A percentile compares a stretch with the other conserved stretches of the same genome.
phyloP scores from a whole-genome alignment of 2,888 invertebrate species.

The Sialis fuliginosa region DNA sequence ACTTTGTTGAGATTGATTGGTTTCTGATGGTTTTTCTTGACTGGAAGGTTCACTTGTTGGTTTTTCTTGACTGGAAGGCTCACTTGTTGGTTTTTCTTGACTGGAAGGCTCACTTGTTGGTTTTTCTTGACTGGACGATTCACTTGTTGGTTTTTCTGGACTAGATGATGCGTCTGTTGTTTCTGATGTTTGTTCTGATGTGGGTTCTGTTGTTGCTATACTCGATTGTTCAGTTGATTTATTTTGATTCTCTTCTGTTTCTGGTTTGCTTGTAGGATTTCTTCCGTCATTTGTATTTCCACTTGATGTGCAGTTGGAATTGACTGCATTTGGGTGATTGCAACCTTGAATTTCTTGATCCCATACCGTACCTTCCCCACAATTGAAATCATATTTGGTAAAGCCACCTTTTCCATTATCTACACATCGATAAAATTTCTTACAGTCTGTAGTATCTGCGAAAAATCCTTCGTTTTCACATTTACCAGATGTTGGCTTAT shows the following conservation, averaged over 20 bases:
- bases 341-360: constrained; percentile 47
- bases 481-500: not conserved
- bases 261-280: too few species aligned
- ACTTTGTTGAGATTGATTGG: constrained; percentile 2
- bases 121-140: not conserved
- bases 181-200: constrained; percentile 3
- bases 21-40: constrained; percentile 4
- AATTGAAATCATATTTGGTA: constrained; percentile 37
- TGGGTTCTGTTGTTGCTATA: too few species aligned
- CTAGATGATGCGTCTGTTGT: not conserved
- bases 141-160: constrained; percentile 2
- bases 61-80: constrained; percentile 1
- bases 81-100: constrained; percentile 1
- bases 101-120: not conserved
- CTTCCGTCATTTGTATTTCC: too few species aligned
- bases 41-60: not conserved
- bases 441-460: constrained; percentile 18
- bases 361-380: constrained; percentile 53
- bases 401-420: constrained; percentile 11
- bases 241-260: too few species aligned
- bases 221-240: too few species aligned
- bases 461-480: constrained; percentile 18
- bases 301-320: constrained; percentile 15
- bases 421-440: constrained; percentile 20
- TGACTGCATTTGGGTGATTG: constrained; percentile 45